These are phyloP conservation scores for Drosophila kokeensis DNA, from an alignment of 2,888 invertebrate genomes.

Conservation along the genomic window DNA sequence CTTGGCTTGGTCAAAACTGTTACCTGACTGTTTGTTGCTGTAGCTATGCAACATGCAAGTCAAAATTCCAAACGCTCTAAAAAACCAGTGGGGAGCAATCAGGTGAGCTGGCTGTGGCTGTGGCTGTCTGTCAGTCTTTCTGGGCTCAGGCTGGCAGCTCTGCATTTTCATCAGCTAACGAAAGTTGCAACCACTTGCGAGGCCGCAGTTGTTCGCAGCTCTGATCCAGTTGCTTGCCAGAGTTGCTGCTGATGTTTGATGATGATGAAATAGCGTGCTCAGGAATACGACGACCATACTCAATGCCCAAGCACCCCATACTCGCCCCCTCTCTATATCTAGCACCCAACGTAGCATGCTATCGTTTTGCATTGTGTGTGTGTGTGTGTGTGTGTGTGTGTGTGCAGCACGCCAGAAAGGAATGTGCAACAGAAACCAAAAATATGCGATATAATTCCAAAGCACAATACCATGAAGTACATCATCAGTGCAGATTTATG, in stretches of 20 bases:
- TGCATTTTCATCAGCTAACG: slow-evolving; percentile 78
- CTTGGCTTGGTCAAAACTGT: slow-evolving; percentile 11
- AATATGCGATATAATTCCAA: slow-evolving; percentile 82
- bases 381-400: slow-evolving; percentile 27
- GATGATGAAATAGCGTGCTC: slow-evolving; percentile 78
- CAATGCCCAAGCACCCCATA: background rate
- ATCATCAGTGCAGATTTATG: slow-evolving; percentile 83
- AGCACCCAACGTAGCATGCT: background rate
- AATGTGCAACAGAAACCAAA: slow-evolving; percentile 81
- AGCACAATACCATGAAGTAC: slow-evolving; percentile 81
- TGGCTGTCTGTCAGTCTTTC: slow-evolving; percentile 12
- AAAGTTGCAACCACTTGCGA: slow-evolving; percentile 61
- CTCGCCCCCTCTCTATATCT: background rate
- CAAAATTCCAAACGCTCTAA: slow-evolving; percentile 49
- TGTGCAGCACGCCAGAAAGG: slow-evolving; percentile 71
- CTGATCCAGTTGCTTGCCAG: slow-evolving; percentile 44
- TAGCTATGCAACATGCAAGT: slow-evolving; percentile 32
- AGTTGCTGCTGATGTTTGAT: slow-evolving; percentile 68
- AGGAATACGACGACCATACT: slow-evolving; percentile 44
- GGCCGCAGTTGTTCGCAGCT: slow-evolving; percentile 40
- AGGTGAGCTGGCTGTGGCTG: background rate
- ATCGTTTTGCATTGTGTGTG: background rate
- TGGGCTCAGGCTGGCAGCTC: slow-evolving; percentile 48
- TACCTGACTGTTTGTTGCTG: slow-evolving; percentile 1
- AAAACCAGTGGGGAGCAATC: background rate